These are phyloP conservation scores for Ivindomyrus marchei DNA, from an alignment of 2,113 vertebrate species.

Conservation along the genomic window DNA sequence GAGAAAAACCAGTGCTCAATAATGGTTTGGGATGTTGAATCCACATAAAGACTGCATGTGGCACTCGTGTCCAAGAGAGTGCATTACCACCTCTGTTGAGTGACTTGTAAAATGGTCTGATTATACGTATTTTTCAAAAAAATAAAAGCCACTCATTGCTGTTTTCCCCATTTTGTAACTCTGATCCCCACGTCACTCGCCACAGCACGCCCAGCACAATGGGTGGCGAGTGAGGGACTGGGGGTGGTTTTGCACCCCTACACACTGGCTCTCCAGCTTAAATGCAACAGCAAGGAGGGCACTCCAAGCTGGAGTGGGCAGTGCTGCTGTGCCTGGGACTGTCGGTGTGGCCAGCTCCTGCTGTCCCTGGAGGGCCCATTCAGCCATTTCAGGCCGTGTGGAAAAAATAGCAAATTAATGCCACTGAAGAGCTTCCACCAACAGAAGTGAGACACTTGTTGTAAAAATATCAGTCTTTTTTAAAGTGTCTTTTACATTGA, in stretches of 20 bases:
- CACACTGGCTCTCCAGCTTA: slow-evolving; percentile 32
- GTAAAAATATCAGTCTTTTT: slow-evolving; percentile 41
- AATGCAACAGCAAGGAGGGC: slow-evolving; percentile 47
- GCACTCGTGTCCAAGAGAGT: slow-evolving; percentile 36
- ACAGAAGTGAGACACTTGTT: slow-evolving; percentile 55
- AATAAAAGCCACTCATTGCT: slow-evolving; percentile 33
- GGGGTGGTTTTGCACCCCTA: slow-evolving; percentile 47
- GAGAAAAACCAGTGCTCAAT: slow-evolving; percentile 1
- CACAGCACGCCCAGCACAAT: slow-evolving; percentile 38
- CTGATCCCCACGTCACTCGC: slow-evolving; percentile 41
- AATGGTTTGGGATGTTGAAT: slow-evolving; percentile 17
- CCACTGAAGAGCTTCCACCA: slow-evolving; percentile 59
- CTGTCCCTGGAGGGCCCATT: slow-evolving; percentile 57
- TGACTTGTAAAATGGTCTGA: slow-evolving; percentile 47
- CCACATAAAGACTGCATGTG: slow-evolving; percentile 22
- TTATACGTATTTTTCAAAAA: slow-evolving; percentile 41
- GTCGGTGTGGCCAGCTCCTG: slow-evolving; percentile 28
- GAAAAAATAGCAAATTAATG: slow-evolving; percentile 69
- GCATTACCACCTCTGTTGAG: slow-evolving; percentile 32
- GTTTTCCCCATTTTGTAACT: slow-evolving; percentile 35
- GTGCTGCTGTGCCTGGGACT: slow-evolving; percentile 43
- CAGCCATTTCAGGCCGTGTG: slow-evolving; percentile 60
- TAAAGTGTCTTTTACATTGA: slow-evolving; percentile 41
- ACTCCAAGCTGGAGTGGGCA: slow-evolving; percentile 64
- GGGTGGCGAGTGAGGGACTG: slow-evolving; percentile 42